Conservation (phyloP, 2,888 invertebrate species). For the Hyles lineata region DNA sequence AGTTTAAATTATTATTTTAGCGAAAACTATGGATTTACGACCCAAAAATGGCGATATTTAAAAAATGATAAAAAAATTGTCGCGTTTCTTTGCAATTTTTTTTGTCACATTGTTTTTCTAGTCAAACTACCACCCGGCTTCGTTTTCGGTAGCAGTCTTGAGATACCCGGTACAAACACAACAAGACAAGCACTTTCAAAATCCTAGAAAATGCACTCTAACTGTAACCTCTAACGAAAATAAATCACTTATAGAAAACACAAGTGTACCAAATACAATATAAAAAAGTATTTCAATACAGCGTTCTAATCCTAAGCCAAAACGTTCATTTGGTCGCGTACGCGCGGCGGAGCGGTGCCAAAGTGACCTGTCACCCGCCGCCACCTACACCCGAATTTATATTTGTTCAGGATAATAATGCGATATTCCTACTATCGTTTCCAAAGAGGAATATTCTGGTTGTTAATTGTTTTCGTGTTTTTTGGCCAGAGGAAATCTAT, state of each 20-base stretch:
- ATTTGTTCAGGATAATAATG: slow-evolving; percentile 33
- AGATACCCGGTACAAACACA: no score
- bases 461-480: not conserved
- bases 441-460: slow-evolving; percentile 1
- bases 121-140: no score
- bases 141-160: no score
- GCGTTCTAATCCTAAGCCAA: slow-evolving; percentile 12
- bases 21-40: no score
- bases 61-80: no score
- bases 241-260: not conserved
- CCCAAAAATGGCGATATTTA: no score
- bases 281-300: not conserved
- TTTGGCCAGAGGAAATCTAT: not conserved
- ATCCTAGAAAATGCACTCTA: not conserved
- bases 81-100: no score
- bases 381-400: slow-evolving; percentile 50
- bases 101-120: no score
- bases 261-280: not conserved
- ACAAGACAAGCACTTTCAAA: no score
- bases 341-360: slow-evolving; percentile 62
- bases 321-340: slow-evolving; percentile 19
- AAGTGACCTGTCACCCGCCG: slow-evolving; percentile 63
- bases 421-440: not conserved
- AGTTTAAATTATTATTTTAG: no score
- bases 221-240: not conserved